phyloP scores from a whole-genome alignment of 1,140 invertebrate genomes.

The Conopomorpha cramerella region DNA sequence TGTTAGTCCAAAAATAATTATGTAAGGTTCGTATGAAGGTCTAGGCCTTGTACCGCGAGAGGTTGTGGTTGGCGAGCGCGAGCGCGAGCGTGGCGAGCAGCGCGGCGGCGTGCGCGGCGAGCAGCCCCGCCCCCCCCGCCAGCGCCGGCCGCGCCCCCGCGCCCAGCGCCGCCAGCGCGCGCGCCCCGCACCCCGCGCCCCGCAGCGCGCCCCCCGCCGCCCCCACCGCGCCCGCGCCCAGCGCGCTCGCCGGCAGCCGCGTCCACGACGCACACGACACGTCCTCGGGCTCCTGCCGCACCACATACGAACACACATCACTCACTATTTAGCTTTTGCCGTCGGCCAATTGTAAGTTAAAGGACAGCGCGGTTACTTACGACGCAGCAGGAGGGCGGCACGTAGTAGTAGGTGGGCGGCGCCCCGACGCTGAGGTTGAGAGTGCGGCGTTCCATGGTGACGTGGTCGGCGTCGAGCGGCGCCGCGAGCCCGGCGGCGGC shows the following conservation, averaged over 20 bases:
- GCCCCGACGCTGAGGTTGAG: constrained; percentile 32
- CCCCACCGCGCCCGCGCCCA: not conserved
- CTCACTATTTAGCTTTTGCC: no score
- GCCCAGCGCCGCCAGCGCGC: constrained; percentile 14
- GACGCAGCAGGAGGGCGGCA: constrained; percentile 28
- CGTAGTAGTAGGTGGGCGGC: constrained; percentile 22
- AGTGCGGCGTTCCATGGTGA: constrained; percentile 2
- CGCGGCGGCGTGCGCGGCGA: constrained; percentile 21
- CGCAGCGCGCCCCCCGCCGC: constrained; percentile 8
- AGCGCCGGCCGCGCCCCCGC: constrained; percentile 17
- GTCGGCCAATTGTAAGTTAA: no score
- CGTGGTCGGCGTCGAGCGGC: not conserved
- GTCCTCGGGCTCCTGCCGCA: no score
- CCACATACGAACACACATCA: no score
- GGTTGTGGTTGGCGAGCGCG: constrained; percentile 18
- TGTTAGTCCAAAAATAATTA: no score
- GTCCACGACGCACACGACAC: no score
- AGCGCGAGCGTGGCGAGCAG: constrained; percentile 26
- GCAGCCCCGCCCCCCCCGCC: constrained; percentile 14
- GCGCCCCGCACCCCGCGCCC: constrained; percentile 14
- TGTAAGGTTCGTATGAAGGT: no score
- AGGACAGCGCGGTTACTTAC: no score
- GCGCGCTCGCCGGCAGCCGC: not conserved
- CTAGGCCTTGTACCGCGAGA: constrained; percentile 19
- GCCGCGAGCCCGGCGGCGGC: not conserved